Evolutionary conservation across 2,888 invertebrate species (phyloP), one percentile per base, ranked within the genome.

Genomic region (Napeogenes inachia): DNA sequence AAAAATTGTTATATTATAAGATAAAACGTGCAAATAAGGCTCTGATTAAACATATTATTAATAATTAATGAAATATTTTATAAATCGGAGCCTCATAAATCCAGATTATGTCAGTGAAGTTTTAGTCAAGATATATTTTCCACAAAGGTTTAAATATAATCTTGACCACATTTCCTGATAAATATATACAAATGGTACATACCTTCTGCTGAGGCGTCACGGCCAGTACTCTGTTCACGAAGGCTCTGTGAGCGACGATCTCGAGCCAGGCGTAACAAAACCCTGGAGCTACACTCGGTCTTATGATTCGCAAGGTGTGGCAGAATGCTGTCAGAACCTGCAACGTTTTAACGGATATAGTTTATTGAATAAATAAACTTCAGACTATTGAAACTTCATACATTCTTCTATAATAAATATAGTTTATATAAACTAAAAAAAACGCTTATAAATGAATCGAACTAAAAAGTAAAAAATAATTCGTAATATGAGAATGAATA

Each of bases 211-310:
- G 97, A 4, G 97, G 96, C 12, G 96, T 96, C 63, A 95, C 93
- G 0, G 97, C 97, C 38, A 99, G 91, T 88, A 99, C 96, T 60
- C 98, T 92, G 59, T 98, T 98, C 77, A 99, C 95, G 85, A 99
- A 99, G 0, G 97, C 95, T 60, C 99, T 93, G 85, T 99, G 99
- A 0, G 99, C 98, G 50, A 99, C 96, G 56, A 99, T 91, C 85
- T 99, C 99, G 62, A 99, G 90, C 99, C 99, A 99, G 2, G 99
- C 97, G 84, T 97, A 99, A 62, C 98, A 96, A 85, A 99, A 99
- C 0, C 97, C 98, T 0, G 99, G 98, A 0, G 97, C 98, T 73
- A 97, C 95, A 55, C 94, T 94, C 10, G 99, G 99, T 62, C 98
- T 93, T 69, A 99, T 91, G 72, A 98, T 95, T 78, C 98, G 98